These are phyloP conservation scores for Dinomys branickii DNA, from an alignment of 2,113 vertebrate species.

Conservation along the genomic window DNA sequence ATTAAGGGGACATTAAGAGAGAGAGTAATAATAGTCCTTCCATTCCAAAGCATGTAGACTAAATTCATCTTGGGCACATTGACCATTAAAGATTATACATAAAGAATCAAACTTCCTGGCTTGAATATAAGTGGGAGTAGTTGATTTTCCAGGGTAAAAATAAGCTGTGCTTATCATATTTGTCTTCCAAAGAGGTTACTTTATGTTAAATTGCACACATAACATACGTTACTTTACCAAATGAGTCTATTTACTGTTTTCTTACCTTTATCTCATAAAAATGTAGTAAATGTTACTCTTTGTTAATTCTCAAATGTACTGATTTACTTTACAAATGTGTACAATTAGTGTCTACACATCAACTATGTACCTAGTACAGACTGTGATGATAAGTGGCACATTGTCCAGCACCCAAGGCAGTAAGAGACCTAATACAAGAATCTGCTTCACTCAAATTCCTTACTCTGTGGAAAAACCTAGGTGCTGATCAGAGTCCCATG, in stretches of 20 bases:
- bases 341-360: not conserved
- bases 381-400: not conserved
- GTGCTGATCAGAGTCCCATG: not conserved
- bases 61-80: not conserved
- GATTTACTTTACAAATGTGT: not conserved
- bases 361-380: not conserved
- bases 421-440: not conserved
- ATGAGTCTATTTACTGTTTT: not conserved
- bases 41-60: not conserved
- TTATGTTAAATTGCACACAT: not conserved
- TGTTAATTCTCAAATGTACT: not conserved
- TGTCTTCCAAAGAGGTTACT: not conserved
- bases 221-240: not conserved
- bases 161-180: not conserved
- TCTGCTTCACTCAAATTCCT: not conserved
- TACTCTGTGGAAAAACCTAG: not conserved
- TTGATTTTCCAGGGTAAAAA: conserved; percentile 44
- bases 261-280: not conserved
- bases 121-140: not conserved
- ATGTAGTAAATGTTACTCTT: not conserved
- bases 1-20: not conserved
- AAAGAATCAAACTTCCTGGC: not conserved
- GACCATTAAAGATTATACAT: not conserved
- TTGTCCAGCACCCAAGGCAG: not conserved
- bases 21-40: not conserved